A percentile compares a stretch with the other conserved stretches of the same genome.
Conservation (phyloP, 2,888 invertebrate genomes). For the Itoplectis maculator region DNA sequence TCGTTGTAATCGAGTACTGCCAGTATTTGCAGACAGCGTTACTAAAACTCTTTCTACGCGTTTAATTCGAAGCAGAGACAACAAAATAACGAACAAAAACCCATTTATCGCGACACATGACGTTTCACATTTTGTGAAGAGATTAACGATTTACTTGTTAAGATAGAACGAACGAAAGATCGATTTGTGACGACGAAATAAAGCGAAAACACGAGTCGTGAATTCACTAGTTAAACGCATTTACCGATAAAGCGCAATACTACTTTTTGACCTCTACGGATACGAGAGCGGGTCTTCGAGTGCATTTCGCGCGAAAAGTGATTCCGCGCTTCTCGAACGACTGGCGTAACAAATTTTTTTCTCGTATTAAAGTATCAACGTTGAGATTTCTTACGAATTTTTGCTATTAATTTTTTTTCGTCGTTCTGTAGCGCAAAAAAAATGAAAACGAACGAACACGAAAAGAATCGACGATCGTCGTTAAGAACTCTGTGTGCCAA, state of each 20-base stretch:
- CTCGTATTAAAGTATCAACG: constrained; percentile 37
- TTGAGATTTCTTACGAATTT: constrained; percentile 43
- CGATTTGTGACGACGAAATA: constrained; percentile 32
- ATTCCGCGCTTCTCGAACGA: constrained; percentile 34
- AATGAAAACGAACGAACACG: background rate
- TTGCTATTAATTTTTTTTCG: constrained; percentile 11
- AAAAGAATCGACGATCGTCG: background rate
- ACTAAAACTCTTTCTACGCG: constrained; percentile 44
- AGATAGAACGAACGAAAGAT: constrained; percentile 33
- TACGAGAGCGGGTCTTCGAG: background rate
- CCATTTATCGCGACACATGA: constrained; percentile 33
- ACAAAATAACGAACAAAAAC: background rate
- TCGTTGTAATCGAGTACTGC: constrained; percentile 58
- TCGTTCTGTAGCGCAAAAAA: constrained; percentile 25
- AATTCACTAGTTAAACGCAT: constrained; percentile 25
- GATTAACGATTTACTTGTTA: constrained; percentile 48
- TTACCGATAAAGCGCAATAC: constrained; percentile 24
- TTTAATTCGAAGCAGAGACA: constrained; percentile 29
- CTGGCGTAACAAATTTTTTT: constrained; percentile 33
- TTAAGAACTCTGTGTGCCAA: constrained; percentile 55
- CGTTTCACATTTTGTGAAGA: constrained; percentile 53
- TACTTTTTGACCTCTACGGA: constrained; percentile 9
- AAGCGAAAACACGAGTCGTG: constrained; percentile 20
- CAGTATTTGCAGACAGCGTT: constrained; percentile 52
- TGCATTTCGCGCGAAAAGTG: constrained; percentile 34